Percentiles rank a stretch among this genome's conserved stretches.
phyloP scores from a whole-genome alignment of 2,113 vertebrate species.

The Mormyrus iriodes region DNA sequence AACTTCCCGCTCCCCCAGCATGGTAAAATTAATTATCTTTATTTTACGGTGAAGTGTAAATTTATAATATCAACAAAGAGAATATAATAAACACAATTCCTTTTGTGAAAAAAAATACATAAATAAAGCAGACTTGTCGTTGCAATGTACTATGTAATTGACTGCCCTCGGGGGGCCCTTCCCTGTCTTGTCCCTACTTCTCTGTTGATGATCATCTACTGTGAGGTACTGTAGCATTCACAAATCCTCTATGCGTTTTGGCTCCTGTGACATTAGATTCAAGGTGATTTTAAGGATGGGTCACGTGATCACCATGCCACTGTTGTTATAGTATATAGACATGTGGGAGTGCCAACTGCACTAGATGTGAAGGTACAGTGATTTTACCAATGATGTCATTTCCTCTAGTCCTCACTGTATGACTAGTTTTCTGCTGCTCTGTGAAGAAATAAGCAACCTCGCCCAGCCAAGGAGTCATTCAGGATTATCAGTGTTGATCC shows the following conservation, averaged over 20 bases:
- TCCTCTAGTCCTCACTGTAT: slow-evolving; percentile 42
- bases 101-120: no score
- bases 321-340: neutral
- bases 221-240: neutral
- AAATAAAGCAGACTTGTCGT: no score
- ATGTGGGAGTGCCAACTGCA: slow-evolving; percentile 11
- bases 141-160: no score
- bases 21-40: no score
- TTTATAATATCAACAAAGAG: no score
- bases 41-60: no score
- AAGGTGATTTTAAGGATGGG: neutral
- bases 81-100: no score
- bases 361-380: neutral
- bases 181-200: no score
- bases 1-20: no score
- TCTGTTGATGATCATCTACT: neutral
- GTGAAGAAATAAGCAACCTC: neutral
- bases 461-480: slow-evolving; percentile 28
- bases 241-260: neutral
- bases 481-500: slow-evolving; percentile 69
- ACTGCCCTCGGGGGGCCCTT: no score
- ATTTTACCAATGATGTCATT: slow-evolving; percentile 34
- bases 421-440: neutral
- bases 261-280: neutral
- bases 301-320: neutral